These are phyloP conservation scores for Drosophila miranda DNA, from an alignment of 1,140 invertebrate genomes.

Conservation along the genomic window DNA sequence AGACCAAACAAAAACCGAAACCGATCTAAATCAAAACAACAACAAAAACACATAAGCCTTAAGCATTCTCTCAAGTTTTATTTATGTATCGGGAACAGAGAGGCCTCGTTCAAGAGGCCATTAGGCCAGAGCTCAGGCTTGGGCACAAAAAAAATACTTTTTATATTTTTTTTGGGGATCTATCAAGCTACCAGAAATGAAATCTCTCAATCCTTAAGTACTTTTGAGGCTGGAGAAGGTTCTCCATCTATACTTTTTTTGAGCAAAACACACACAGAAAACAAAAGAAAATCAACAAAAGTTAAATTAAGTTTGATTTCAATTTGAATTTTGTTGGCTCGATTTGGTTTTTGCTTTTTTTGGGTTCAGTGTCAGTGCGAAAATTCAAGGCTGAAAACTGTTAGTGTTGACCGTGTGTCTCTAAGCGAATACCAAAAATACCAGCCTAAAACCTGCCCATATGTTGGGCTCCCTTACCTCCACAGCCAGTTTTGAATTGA, in stretches of 20 bases:
- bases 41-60: slow-evolving; percentile 27
- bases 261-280: slow-evolving; percentile 46
- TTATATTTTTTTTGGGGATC: slow-evolving; percentile 10
- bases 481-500: slow-evolving; percentile 36
- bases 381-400: slow-evolving; percentile 70
- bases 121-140: slow-evolving; percentile 31
- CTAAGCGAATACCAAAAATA: slow-evolving; percentile 35
- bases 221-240: slow-evolving; percentile 7
- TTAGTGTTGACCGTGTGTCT: slow-evolving; percentile 51
- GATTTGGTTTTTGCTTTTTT: slow-evolving; percentile 16
- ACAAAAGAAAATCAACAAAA: slow-evolving; percentile 47
- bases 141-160: slow-evolving; percentile 14
- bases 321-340: slow-evolving; percentile 68
- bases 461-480: slow-evolving; percentile 36
- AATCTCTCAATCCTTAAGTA: slow-evolving; percentile 5
- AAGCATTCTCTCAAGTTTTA: slow-evolving; percentile 44
- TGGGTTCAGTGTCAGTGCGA: slow-evolving; percentile 72
- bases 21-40: slow-evolving; percentile 24
- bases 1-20: slow-evolving; percentile 15
- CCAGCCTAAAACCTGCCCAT: slow-evolving; percentile 40
- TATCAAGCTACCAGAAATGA: background rate
- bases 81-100: slow-evolving; percentile 44
- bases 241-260: slow-evolving; percentile 34
- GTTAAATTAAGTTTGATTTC: slow-evolving; percentile 76
- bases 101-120: slow-evolving; percentile 26